A percentile compares a stretch with the other conserved stretches of the same genome.
phyloP scores from a whole-genome alignment of 2,888 invertebrate species.

The Andrena haemorrhoa region DNA sequence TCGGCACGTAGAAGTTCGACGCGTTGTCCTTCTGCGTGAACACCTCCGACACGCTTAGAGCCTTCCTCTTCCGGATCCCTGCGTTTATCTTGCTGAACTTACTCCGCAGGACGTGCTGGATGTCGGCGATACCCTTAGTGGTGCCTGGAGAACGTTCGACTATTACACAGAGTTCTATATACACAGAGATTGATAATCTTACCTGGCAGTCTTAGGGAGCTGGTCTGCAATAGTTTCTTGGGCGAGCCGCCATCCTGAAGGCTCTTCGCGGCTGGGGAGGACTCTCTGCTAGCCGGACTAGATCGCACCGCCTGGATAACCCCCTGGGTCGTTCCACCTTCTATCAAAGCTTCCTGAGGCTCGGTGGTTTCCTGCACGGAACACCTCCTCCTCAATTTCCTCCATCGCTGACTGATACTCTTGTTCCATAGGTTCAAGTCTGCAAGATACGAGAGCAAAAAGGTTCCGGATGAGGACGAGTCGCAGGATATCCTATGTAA shows the following conservation, averaged over 20 bases:
- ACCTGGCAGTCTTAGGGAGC: conserved; percentile 85
- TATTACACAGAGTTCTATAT: background rate
- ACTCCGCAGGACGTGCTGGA: conserved; percentile 86
- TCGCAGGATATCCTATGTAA: conserved; percentile 28
- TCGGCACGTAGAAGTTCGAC: conserved; percentile 90
- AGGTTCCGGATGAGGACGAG: conserved; percentile 9
- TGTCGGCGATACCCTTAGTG: conserved; percentile 88
- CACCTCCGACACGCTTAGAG: conserved; percentile 90
- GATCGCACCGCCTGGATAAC: conserved; percentile 79
- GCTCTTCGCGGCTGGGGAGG: conserved; percentile 81
- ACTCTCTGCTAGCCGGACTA: conserved; percentile 82
- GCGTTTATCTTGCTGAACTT: conserved; percentile 90
- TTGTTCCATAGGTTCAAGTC: conserved; percentile 90
- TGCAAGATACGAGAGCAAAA: conserved; percentile 78
- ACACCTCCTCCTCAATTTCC: conserved; percentile 90
- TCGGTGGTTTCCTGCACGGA: conserved; percentile 86
- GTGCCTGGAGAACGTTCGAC: conserved; percentile 73
- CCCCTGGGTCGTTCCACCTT: conserved; percentile 81
- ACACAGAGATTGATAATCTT: conserved; percentile 16
- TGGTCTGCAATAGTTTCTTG: conserved; percentile 82
- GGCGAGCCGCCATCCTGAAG: conserved; percentile 79
- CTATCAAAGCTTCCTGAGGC: conserved; percentile 86
- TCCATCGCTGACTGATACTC: conserved; percentile 91
- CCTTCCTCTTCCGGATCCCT: conserved; percentile 88
- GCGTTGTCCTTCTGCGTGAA: conserved; percentile 83